Conservation (phyloP, 2,113 vertebrate genomes). For the Misgurnus anguillicaudatus region DNA sequence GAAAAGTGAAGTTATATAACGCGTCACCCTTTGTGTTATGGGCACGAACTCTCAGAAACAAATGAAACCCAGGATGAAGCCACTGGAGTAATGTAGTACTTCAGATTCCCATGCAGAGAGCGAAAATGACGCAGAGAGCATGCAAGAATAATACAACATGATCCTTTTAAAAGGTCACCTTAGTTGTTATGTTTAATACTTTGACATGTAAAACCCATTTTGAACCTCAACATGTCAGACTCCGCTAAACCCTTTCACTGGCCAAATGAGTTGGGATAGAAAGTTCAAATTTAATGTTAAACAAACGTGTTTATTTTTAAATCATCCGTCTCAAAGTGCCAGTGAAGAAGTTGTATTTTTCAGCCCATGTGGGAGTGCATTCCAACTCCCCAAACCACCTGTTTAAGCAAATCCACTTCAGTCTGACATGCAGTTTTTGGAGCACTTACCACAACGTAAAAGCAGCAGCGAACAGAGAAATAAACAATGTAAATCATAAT, state of each 20-base stretch:
- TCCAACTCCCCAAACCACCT: conserved; percentile 60
- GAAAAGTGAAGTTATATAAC: not conserved
- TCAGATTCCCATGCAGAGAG: conserved; percentile 65
- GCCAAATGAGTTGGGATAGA: conserved; percentile 42
- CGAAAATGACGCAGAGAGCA: conserved; percentile 71
- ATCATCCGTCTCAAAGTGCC: conserved; percentile 50
- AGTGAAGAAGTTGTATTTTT: conserved; percentile 75
- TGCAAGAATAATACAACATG: conserved; percentile 64
- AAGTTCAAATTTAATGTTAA: no score
- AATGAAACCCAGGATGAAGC: conserved; percentile 53
- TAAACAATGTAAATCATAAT: conserved; percentile 77
- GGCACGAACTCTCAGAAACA: not conserved
- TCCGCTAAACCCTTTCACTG: conserved; percentile 73
- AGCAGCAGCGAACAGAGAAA: conserved; percentile 82
- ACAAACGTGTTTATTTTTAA: not conserved
- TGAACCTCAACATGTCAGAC: conserved; percentile 31
- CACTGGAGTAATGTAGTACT: conserved; percentile 32
- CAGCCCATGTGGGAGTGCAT: conserved; percentile 64
- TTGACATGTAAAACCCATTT: conserved; percentile 41
- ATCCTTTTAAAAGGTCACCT: conserved; percentile 32
- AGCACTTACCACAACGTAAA: conserved; percentile 84
- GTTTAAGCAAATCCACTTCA: conserved; percentile 74
- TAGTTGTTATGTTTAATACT: conserved; percentile 52
- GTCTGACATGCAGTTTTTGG: conserved; percentile 78
- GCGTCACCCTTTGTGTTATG: not conserved